Base-by-base conservation (phyloP, 1,140 invertebrate genomes). In the Rhynchophorus ferrugineus region DNA sequence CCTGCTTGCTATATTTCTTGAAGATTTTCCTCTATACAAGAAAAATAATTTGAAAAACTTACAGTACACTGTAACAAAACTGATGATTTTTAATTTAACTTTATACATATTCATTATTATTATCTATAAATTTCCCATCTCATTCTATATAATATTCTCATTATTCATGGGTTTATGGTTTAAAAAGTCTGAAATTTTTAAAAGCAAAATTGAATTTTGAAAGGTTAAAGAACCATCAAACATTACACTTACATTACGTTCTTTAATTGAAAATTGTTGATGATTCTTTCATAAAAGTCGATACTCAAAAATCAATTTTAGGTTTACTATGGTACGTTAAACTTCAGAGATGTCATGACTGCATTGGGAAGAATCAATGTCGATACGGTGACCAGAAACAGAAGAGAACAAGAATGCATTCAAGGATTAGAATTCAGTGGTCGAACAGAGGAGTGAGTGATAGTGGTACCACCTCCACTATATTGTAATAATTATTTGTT, bases 271-370 rank as follows among this genome's bases (percentile, higher is more conserved):
- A 33, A n/a, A n/a, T n/a, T n/a, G n/a, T n/a, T n/a, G n/a, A n/a
- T n/a, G n/a, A n/a, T n/a, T n/a, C n/a, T 33, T 11, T 33, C 5
- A 6, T 11, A 33, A 11, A 6, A 33, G 24, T 33, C 5, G 5
- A 6, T 33, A 6, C 24, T 6, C 5, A 33, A 24, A 6, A 6
- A 5, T 45, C 7, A 18, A 7, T 45, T 45, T 16, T 6, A 45
- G 44, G 24, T 45, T 45, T 33, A 33, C n/a, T 87, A 82, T 58
- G 64, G 83, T 0, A 74, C 85, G 0, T 58, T 89, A 0, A 89
- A 89, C 63, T 88, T 88, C 73, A 77, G 80, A 58, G 87, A 91
- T 67, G 66, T 89, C 0, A 88, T 90, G 85, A 72, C 83, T 0
- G 79, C 85, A 0, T 83, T 81, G 3, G 87, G 85, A 9, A 84